Evolutionary conservation across 2,113 vertebrate genomes (phyloP), one percentile per base, ranked within the genome.

Genomic region (Paramisgurnus dabryanus): DNA sequence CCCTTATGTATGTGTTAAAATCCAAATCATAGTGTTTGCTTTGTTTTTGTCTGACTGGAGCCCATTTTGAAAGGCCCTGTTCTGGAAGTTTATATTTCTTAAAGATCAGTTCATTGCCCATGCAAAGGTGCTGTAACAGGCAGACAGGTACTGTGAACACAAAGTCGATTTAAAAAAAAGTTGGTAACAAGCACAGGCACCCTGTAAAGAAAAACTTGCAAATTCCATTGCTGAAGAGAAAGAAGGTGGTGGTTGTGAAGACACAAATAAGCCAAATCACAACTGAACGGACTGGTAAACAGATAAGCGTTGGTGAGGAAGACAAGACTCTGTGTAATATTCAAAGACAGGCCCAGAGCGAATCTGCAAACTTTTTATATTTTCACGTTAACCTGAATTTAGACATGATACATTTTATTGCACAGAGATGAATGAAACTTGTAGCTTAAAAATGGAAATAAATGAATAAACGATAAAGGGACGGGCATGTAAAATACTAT

Each of bases 81-180:
- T 55, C 74, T 63, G 68, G 79, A 22, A 22, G 82, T 77, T 78
- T 83, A 71, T 4, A 76, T 39, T 27, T 83, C 22, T 76, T 53
- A n/a, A 64, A 22, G 53, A 50, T 69, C 17, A 60, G 68, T 77
- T 86, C 47, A 67, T 77, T 86, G 80, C 15, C 73, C 91, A 92
- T 92, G 91, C 91, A 92, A 76, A 75, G 22, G 22, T 78, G 84
- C 82, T 74, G 45, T 85, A 63, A 82, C 81, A 82, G 39, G 75
- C 71, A 85, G 79, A 88, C 43, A 69, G 83, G 18, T 15, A 15
- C 34, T 47, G 7, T 17, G 41, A 60, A 69, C 43, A 76, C 39
- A 6, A 22, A 22, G 22, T 22, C 22, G 22, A 22, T 22, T 22
- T 22, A 22, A 22, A 22, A 22, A 22, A 22, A 22, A 22, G 22